Evolutionary conservation across 2,888 invertebrate genomes (phyloP).

Genomic region (Amaurobius ferox): DNA sequence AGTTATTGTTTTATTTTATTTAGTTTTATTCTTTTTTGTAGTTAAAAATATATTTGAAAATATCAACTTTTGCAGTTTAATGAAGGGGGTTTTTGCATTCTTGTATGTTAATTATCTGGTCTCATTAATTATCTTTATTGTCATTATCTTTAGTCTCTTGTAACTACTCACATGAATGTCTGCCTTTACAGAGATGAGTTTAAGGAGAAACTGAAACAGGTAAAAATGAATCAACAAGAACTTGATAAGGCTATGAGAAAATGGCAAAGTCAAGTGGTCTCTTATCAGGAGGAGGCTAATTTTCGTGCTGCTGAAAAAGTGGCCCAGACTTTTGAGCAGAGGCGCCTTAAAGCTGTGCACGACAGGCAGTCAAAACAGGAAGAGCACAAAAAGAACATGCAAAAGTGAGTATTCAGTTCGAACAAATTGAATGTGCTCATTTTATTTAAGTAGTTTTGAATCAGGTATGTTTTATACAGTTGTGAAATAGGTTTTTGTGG

Average conservation of each 20-base stretch:
- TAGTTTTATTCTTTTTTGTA: too few species aligned
- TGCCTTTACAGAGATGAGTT: slow-evolving; percentile 50
- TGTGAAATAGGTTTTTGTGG: too few species aligned
- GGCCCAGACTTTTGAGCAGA: slow-evolving; percentile 75
- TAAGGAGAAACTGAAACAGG: slow-evolving; percentile 74
- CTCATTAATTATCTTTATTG: background rate
- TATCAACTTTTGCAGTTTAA: too few species aligned
- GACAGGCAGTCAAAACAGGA: slow-evolving; percentile 54
- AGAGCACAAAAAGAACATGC: slow-evolving; percentile 69
- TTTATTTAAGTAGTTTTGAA: too few species aligned
- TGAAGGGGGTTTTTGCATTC: background rate
- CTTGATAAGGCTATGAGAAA: slow-evolving; percentile 77
- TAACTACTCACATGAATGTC: background rate
- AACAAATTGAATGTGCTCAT: too few species aligned
- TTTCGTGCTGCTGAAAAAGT: slow-evolving; percentile 77
- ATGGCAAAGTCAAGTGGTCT: slow-evolving; percentile 78
- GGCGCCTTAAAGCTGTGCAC: slow-evolving; percentile 52
- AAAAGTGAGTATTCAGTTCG: too few species aligned
- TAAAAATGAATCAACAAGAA: slow-evolving; percentile 76
- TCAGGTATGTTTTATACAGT: too few species aligned
- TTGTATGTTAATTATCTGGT: background rate
- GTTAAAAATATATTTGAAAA: too few species aligned
- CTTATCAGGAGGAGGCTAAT: slow-evolving; percentile 77
- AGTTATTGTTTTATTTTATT: too few species aligned
- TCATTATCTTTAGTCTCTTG: background rate